Evolutionary conservation across 2,797 vertebrate species (phyloP).

Genomic region (Sebastes trivittatus): DNA sequence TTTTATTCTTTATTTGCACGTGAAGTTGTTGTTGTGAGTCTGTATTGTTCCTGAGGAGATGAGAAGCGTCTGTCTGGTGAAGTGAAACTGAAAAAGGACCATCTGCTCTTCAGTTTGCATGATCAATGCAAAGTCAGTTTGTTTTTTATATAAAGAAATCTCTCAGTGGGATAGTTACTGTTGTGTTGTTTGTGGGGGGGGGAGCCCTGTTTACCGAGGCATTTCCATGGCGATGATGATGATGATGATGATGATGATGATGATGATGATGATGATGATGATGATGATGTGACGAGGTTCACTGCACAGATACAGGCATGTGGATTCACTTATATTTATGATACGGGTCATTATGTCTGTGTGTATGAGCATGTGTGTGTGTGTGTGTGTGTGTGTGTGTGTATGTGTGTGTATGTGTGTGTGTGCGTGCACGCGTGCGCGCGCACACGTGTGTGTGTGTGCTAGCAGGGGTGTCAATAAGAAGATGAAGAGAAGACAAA

Average conservation of each 20-base stretch:
- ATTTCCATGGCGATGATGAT: not conserved
- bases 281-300: not conserved
- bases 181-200: not conserved
- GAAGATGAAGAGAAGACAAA: no score
- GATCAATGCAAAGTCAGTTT: conserved; percentile 14
- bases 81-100: conserved; percentile 9
- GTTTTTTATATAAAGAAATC: not conserved
- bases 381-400: not conserved
- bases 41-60: conserved; percentile 10
- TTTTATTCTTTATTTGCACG: conserved; percentile 4
- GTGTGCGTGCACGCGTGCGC: accelerated
- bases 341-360: conserved; percentile 9
- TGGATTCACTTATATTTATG: not conserved
- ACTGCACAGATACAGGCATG: not conserved
- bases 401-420: accelerated
- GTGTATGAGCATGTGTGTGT: not conserved
- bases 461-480: not conserved
- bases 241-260: no score
- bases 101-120: conserved; percentile 26
- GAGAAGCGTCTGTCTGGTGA: not conserved
- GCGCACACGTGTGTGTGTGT: no score
- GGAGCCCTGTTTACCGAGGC: not conserved
- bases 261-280: no score
- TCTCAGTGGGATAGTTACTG: not conserved
- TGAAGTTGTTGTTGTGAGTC: not conserved